Percentiles rank a stretch among this genome's conserved stretches.
These are phyloP conservation scores for Brienomyrus brachyistius DNA, from an alignment of 2,113 vertebrate genomes.

Conservation along the genomic window DNA sequence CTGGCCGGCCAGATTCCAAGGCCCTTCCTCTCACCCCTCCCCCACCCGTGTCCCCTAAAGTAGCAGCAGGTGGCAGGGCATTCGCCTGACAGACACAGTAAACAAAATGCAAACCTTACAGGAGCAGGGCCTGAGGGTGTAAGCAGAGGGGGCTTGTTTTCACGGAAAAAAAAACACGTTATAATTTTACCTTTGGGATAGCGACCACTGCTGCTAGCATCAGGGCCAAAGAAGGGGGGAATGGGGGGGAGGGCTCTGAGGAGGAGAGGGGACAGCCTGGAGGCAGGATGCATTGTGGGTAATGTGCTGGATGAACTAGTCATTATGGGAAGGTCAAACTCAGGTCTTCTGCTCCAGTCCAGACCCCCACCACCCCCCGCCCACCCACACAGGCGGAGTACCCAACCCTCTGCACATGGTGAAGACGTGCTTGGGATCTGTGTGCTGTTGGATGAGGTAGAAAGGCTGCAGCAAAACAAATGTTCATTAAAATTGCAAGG, in stretches of 20 bases:
- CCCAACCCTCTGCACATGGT: neutral
- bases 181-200: neutral
- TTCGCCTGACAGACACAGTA: neutral
- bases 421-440: neutral
- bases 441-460: neutral
- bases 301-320: neutral
- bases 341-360: neutral
- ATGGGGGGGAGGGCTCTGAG: neutral
- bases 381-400: neutral
- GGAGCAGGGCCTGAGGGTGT: neutral
- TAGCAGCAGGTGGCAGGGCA: neutral
- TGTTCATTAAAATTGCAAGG: constrained; percentile 22
- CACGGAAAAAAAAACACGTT: neutral
- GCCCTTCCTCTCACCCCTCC: neutral
- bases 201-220: neutral
- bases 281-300: neutral
- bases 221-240: neutral
- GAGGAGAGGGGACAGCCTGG: neutral
- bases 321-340: constrained; percentile 3
- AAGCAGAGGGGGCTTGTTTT: constrained; percentile 1
- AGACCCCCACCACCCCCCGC: neutral
- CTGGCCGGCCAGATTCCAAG: neutral
- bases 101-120: neutral
- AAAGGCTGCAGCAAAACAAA: neutral
- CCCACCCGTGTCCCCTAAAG: neutral